Evolutionary conservation across 2,888 invertebrate species (phyloP).

Genomic region (Drosophila falleni): DNA sequence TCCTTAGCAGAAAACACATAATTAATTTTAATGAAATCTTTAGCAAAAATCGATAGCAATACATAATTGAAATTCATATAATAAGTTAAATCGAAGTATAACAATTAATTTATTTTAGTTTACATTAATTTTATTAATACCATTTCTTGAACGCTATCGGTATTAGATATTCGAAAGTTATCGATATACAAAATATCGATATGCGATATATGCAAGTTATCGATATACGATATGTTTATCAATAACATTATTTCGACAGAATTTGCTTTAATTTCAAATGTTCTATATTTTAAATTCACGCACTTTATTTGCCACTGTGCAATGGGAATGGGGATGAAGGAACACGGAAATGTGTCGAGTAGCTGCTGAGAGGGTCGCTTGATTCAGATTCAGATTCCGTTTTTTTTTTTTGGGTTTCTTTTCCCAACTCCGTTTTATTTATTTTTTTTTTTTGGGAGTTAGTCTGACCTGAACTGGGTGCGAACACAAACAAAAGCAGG

Average conservation of each 20-base stretch:
- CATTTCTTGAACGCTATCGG: too few relatives aligned
- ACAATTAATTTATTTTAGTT: too few relatives aligned
- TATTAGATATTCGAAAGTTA: too few relatives aligned
- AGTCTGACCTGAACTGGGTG: conserved; percentile 10
- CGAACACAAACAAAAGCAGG: conserved; percentile 65
- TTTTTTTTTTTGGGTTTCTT: conserved; percentile 11
- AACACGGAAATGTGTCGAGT: conserved; percentile 14
- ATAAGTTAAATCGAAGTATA: too few relatives aligned
- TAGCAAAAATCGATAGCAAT: too few relatives aligned
- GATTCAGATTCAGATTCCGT: conserved; percentile 33
- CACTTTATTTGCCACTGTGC: conserved; percentile 20
- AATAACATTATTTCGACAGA: not conserved
- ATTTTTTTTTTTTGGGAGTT: not conserved
- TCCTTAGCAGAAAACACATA: too few relatives aligned
- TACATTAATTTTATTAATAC: too few relatives aligned
- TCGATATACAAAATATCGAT: too few relatives aligned
- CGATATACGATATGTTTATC: not conserved
- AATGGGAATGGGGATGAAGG: not conserved
- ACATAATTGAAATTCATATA: too few relatives aligned
- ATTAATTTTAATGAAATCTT: too few relatives aligned
- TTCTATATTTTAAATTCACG: not conserved
- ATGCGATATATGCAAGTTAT: not conserved
- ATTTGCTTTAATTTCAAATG: not conserved
- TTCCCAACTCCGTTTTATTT: not conserved
- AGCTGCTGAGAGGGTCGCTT: conserved; percentile 30